These are phyloP conservation scores for Picathartes gymnocephalus DNA, from an alignment of 2,113 vertebrate species.

Conservation along the genomic window DNA sequence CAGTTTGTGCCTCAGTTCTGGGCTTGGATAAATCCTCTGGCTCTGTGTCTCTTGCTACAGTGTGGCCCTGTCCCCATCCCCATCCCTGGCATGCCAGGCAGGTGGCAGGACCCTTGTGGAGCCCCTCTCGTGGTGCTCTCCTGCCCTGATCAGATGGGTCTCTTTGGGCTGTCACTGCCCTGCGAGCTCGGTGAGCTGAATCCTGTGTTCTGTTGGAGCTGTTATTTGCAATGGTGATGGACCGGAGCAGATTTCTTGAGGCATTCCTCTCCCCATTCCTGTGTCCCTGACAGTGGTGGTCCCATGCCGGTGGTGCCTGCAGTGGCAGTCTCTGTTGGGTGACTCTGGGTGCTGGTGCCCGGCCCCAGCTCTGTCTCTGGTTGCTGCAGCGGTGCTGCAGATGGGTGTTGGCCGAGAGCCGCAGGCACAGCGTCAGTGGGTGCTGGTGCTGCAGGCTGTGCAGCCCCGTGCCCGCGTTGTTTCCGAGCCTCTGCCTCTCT, in stretches of 20 bases:
- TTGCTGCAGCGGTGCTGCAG: fast-evolving
- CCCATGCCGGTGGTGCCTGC: not conserved
- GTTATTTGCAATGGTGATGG: fast-evolving
- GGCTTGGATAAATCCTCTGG: not conserved
- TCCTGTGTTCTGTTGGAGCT: not conserved
- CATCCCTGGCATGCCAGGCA: fast-evolving
- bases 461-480: fast-evolving
- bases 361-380: not conserved
- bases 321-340: not conserved
- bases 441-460: not conserved
- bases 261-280: fast-evolving
- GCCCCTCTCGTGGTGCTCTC: not conserved
- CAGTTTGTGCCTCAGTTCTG: not conserved
- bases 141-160: fast-evolving
- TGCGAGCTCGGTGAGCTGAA: fast-evolving
- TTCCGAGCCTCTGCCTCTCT: not conserved
- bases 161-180: not conserved
- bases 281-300: fast-evolving
- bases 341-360: fast-evolving
- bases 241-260: fast-evolving
- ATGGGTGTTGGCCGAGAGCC: not conserved
- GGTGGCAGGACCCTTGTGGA: not conserved
- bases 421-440: fast-evolving
- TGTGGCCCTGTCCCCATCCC: not conserved
- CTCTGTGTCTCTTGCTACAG: not conserved